Percentiles rank a stretch among this genome's conserved stretches.
These are phyloP conservation scores for Hestina assimilis DNA, from an alignment of 1,140 invertebrate genomes.

Conservation along the genomic window DNA sequence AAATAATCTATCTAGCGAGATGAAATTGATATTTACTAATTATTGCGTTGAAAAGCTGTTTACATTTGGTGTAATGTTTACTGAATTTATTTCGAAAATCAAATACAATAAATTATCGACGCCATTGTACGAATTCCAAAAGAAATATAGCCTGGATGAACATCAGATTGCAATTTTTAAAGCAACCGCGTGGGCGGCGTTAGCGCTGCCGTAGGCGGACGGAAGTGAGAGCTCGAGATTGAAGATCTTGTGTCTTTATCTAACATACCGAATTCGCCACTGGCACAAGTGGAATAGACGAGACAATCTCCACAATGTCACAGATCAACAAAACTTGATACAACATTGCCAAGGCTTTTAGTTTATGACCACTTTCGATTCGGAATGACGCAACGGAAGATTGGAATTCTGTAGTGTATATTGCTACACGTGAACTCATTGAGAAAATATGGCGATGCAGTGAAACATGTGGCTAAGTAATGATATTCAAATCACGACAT, in stretches of 20 bases:
- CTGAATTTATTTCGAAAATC: neutral
- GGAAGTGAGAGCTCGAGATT: constrained; percentile 70
- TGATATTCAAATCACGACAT: neutral
- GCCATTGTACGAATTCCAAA: neutral
- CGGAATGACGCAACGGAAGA: constrained; percentile 59
- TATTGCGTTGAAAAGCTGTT: neutral
- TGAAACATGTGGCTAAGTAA: neutral
- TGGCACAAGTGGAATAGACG: constrained; percentile 40
- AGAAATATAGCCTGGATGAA: constrained; percentile 37
- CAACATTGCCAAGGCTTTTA: constrained; percentile 64
- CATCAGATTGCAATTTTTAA: constrained; percentile 64
- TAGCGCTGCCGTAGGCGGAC: constrained; percentile 67
- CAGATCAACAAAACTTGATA: constrained; percentile 66
- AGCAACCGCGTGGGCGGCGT: constrained; percentile 63
- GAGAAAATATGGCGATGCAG: constrained; percentile 9
- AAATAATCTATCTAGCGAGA: too few relatives aligned
- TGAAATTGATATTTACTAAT: too few relatives aligned
- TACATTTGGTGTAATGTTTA: neutral
- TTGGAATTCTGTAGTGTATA: constrained; percentile 25
- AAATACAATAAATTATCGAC: neutral
- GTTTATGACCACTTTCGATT: constrained; percentile 73
- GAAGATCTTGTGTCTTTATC: constrained; percentile 54
- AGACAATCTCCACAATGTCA: constrained; percentile 60
- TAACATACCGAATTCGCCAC: constrained; percentile 40
- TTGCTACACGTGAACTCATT: constrained; percentile 6